Conservation (phyloP, 2,113 vertebrate species). For the Campylomormyrus tamandua region DNA sequence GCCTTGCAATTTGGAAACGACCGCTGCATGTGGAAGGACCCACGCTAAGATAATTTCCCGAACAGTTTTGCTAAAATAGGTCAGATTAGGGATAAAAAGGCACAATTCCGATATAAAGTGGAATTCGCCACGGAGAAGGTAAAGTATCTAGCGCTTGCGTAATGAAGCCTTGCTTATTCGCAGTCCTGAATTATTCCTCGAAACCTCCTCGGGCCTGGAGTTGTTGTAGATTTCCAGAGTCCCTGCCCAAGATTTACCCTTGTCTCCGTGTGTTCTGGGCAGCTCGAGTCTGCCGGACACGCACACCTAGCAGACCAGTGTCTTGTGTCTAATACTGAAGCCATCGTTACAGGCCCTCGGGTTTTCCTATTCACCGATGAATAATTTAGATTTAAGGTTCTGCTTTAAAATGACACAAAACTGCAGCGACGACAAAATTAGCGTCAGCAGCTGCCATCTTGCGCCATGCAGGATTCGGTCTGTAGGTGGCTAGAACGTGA, state of each 20-base stretch:
- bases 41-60: background rate
- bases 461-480: background rate
- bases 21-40: background rate
- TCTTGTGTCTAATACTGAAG: background rate
- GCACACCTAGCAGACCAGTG: background rate
- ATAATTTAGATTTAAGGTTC: background rate
- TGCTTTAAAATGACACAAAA: background rate
- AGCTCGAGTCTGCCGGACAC: background rate
- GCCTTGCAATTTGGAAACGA: background rate
- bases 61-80: background rate
- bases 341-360: background rate
- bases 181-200: background rate
- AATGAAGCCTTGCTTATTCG: background rate
- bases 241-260: background rate
- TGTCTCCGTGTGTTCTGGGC: background rate
- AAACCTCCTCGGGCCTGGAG: background rate
- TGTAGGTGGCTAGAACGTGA: background rate
- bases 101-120: background rate
- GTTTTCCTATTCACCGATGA: background rate
- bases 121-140: background rate
- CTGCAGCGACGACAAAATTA: background rate
- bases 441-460: background rate
- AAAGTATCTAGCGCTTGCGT: no score
- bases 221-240: background rate
- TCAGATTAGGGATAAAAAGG: background rate